Base-by-base conservation (phyloP, 2,113 vertebrate species). In the Lepus europaeus region DNA sequence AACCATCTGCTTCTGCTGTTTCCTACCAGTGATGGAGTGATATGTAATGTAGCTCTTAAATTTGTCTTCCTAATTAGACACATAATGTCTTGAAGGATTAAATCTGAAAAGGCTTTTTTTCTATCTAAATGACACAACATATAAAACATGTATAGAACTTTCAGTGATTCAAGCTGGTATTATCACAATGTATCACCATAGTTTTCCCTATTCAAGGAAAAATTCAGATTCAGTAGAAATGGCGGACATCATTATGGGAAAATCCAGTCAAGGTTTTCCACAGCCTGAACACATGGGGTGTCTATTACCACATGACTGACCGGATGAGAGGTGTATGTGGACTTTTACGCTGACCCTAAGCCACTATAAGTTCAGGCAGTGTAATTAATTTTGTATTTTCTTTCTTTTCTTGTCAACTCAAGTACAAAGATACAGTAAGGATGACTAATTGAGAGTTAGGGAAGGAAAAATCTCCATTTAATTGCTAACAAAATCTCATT, bases 181-280 rank as follows among this genome's bases (percentile, higher is more conserved):
- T 63, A 94, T 66, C 22, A 39, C 31, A 97, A 90, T 86, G 16
- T 22, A 64, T 79, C n/a, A 31, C 1, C 19, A 94, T 74, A 17
- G 59, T 86, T 87, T 82, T 77, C 39, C 59, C 59, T 70, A 64
- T 92, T 90, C 78, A 88, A 81, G 36, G 61, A 51, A 78, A 90
- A 85, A 31, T 68, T 49, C 22, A n/a, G 69, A 69, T 81, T 89
- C 76, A 39, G 79, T 5, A 82, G 61, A 33, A 76, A n/a, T 19
- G 25, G 9, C 16, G 73, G 22, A 69, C 13, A 8, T 89, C 91
- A 90, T 88, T 69, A 90, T 83, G 68, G 49, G 9, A 23, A 63
- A 68, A 31, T 93, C 73, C 63, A 85, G 49, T 91, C 68, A 56
- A 0, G 25, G 23, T 12, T 92, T 56, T 36, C 81, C 92, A 88